phyloP scores from a whole-genome alignment of 2,113 vertebrate species.

The Oreochromis aureus region DNA sequence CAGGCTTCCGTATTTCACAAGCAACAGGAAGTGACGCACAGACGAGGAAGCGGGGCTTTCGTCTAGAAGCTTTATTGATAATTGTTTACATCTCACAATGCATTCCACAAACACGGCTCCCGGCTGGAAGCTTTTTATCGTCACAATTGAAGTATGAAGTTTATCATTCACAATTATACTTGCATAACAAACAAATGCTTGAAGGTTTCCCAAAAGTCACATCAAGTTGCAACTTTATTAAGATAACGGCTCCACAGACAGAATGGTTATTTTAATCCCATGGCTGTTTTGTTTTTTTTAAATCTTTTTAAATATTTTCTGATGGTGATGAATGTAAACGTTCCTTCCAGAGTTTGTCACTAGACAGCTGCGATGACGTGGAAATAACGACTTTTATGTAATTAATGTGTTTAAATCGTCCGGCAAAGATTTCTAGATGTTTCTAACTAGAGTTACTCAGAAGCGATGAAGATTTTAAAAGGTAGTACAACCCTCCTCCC shows the following conservation, averaged over 20 bases:
- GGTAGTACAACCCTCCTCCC: slow-evolving; percentile 59
- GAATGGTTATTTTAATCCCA: slow-evolving; percentile 45
- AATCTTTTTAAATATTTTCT: slow-evolving; percentile 4
- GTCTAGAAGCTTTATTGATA: slow-evolving; percentile 99
- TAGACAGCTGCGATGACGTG: slow-evolving; percentile 75
- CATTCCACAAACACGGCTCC: slow-evolving; percentile 93
- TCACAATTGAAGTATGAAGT: slow-evolving; percentile 83
- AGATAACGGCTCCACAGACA: slow-evolving; percentile 81
- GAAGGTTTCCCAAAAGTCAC: slow-evolving; percentile 75
- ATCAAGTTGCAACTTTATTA: slow-evolving; percentile 78
- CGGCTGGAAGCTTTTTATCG: slow-evolving; percentile 77
- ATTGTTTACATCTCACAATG: slow-evolving; percentile 93
- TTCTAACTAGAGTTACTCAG: slow-evolving; percentile 80
- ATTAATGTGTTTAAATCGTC: slow-evolving; percentile 37
- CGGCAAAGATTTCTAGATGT: slow-evolving; percentile 74
- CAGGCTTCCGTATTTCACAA: not conserved
- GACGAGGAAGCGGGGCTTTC: slow-evolving; percentile 27
- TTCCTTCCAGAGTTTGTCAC: slow-evolving; percentile 63
- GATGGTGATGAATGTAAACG: slow-evolving; percentile 75
- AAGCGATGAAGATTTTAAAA: slow-evolving; percentile 76
- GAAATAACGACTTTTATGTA: slow-evolving; percentile 55
- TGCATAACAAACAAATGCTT: slow-evolving; percentile 83
- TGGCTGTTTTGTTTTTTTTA: not conserved
- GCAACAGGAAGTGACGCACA: not conserved
- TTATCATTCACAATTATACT: slow-evolving; percentile 81